Conservation (phyloP, 2,113 vertebrate species). For the Bubo blakistoni region DNA sequence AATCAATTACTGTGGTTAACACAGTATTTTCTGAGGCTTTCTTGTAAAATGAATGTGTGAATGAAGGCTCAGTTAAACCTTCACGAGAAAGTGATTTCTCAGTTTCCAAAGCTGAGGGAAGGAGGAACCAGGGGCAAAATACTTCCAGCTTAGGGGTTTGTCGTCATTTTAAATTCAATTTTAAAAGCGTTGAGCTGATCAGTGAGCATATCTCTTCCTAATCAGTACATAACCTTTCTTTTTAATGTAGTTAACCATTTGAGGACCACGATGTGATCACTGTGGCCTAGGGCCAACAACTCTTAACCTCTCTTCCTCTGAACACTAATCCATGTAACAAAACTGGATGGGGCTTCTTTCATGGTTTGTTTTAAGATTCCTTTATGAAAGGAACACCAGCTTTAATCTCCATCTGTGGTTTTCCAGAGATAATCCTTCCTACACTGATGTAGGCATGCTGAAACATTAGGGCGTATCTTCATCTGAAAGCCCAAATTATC, state of each 20-base stretch:
- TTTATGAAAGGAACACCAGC: not conserved
- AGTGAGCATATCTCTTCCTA: not conserved
- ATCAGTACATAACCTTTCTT: not conserved
- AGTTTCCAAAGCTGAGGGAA: not conserved
- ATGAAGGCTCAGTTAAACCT: not conserved
- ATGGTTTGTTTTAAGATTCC: not conserved
- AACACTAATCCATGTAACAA: not conserved
- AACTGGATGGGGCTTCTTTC: not conserved
- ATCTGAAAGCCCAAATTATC: conserved; percentile 2
- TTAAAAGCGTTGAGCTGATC: not conserved
- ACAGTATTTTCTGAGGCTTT: not conserved
- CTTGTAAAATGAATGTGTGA: not conserved
- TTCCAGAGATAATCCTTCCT: conserved; percentile 38
- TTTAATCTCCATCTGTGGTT: conserved; percentile 41
- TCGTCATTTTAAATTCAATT: fast-evolving
- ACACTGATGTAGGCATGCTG: not conserved
- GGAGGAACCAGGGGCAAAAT: not conserved
- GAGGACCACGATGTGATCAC: not conserved
- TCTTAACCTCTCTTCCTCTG: not conserved
- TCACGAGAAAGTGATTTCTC: not conserved
- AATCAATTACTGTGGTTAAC: not conserved
- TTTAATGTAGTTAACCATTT: not conserved
- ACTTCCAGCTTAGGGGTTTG: not conserved
- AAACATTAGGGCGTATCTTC: not conserved
- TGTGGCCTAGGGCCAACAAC: not conserved